These are phyloP conservation scores for Caenorhabditis virilis DNA, from an alignment of 2,888 invertebrate genomes.

Conservation along the genomic window DNA sequence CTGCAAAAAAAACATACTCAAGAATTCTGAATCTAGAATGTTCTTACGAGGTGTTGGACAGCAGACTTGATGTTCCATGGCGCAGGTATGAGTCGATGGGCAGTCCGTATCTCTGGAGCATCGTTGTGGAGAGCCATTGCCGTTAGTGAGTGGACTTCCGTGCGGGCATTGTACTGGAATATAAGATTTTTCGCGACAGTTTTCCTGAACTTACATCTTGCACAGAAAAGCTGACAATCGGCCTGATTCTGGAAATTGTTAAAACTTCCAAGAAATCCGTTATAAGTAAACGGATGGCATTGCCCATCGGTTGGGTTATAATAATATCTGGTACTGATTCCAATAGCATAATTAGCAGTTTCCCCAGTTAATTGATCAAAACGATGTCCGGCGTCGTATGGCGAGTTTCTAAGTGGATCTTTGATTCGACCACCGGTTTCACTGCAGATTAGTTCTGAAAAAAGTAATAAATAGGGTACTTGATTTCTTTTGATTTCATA, in stretches of 20 bases:
- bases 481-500: constrained; percentile 12
- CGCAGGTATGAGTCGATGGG: constrained; percentile 52
- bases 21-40: too few relatives aligned
- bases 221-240: constrained; percentile 55
- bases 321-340: constrained; percentile 50
- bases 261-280: constrained; percentile 55
- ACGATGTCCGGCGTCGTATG: constrained; percentile 48
- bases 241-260: constrained; percentile 56
- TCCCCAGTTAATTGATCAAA: constrained; percentile 53
- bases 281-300: constrained; percentile 54
- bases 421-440: constrained; percentile 43
- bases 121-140: constrained; percentile 50
- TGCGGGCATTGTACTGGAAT: constrained; percentile 45
- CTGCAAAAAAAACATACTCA: too few relatives aligned
- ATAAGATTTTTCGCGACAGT: too few relatives aligned
- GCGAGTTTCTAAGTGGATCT: constrained; percentile 30
- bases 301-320: constrained; percentile 55
- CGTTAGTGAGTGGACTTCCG: constrained; percentile 49
- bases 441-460: constrained; percentile 49
- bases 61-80: constrained; percentile 52
- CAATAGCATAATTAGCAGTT: constrained; percentile 45
- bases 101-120: constrained; percentile 52
- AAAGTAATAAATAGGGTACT: not conserved
- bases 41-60: constrained; percentile 53
- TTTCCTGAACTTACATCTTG: constrained; percentile 50